phyloP scores from a whole-genome alignment of 2,888 invertebrate species.

The Diarsia mendica region DNA sequence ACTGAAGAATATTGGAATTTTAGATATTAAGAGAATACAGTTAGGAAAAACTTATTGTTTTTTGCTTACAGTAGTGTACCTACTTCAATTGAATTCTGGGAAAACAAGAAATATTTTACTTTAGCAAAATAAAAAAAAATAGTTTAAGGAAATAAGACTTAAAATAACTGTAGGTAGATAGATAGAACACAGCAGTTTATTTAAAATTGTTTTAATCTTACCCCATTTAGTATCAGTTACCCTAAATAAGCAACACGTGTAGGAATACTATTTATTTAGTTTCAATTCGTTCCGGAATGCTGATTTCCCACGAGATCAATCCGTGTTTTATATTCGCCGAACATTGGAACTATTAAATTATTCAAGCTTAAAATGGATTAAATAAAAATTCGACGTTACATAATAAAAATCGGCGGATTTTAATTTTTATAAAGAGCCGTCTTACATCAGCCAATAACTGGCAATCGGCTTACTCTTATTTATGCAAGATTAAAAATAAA shows the following conservation, averaged over 20 bases:
- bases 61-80: background rate
- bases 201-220: background rate
- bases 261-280: conserved; percentile 42
- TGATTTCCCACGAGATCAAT: conserved; percentile 61
- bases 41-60: background rate
- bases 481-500: conserved; percentile 64
- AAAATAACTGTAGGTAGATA: background rate
- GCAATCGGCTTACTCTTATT: conserved; percentile 60
- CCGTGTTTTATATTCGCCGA: conserved; percentile 48
- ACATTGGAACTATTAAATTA: conserved; percentile 51
- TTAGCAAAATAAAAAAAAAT: background rate
- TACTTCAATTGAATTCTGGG: background rate
- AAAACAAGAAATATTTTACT: background rate
- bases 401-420: conserved; percentile 44
- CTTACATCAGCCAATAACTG: conserved; percentile 31
- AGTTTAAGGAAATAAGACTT: background rate
- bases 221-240: conserved; percentile 24
- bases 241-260: conserved; percentile 30
- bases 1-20: conserved; percentile 12
- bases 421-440: conserved; percentile 38
- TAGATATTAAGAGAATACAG: conserved; percentile 12
- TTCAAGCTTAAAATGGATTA: conserved; percentile 57
- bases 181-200: background rate
- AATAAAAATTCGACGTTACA: conserved; percentile 49
- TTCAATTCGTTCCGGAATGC: conserved; percentile 44